These are phyloP conservation scores for Terebella lapidaria DNA, from an alignment of 2,888 invertebrate genomes.

Conservation along the genomic window DNA sequence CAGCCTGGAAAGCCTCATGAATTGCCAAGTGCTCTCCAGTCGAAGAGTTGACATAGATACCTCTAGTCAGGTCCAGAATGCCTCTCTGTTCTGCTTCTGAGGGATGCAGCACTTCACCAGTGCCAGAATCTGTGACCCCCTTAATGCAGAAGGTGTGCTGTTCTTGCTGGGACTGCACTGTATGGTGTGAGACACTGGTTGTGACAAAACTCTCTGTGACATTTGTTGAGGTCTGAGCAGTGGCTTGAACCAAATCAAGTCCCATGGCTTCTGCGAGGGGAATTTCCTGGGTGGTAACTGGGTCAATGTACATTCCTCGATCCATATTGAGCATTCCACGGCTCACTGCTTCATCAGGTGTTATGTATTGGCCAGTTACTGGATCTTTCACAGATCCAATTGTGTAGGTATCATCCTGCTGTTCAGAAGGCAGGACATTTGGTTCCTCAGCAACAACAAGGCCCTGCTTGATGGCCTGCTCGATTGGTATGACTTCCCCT, in stretches of 20 bases:
- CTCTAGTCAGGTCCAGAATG: slow-evolving; percentile 53
- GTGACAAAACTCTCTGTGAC: neutral
- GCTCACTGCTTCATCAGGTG: slow-evolving; percentile 63
- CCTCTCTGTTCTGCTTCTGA: slow-evolving; percentile 50
- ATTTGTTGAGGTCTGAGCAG: too few species aligned
- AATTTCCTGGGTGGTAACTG: slow-evolving; percentile 37
- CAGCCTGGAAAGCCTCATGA: slow-evolving; percentile 72
- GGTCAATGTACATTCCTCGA: slow-evolving; percentile 7
- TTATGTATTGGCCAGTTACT: slow-evolving; percentile 66
- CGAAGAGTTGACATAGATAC: slow-evolving; percentile 51
- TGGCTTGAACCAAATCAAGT: slow-evolving; percentile 19
- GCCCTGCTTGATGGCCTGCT: slow-evolving; percentile 24
- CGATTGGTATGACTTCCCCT: slow-evolving; percentile 75
- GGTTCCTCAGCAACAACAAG: slow-evolving; percentile 12
- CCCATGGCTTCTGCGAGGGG: slow-evolving; percentile 37
- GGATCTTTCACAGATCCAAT: slow-evolving; percentile 51
- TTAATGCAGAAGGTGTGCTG: slow-evolving; percentile 28
- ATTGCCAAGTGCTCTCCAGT: slow-evolving; percentile 60
- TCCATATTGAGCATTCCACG: slow-evolving; percentile 53
- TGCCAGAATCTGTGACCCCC: slow-evolving; percentile 65
- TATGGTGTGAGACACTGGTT: neutral
- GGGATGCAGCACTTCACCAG: slow-evolving; percentile 59
- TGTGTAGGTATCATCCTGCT: slow-evolving; percentile 63
- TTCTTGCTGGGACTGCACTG: slow-evolving; percentile 10
- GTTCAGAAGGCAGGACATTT: neutral